Conservation (phyloP, 2,888 invertebrate genomes). For the Tanypteryx hageni region DNA sequence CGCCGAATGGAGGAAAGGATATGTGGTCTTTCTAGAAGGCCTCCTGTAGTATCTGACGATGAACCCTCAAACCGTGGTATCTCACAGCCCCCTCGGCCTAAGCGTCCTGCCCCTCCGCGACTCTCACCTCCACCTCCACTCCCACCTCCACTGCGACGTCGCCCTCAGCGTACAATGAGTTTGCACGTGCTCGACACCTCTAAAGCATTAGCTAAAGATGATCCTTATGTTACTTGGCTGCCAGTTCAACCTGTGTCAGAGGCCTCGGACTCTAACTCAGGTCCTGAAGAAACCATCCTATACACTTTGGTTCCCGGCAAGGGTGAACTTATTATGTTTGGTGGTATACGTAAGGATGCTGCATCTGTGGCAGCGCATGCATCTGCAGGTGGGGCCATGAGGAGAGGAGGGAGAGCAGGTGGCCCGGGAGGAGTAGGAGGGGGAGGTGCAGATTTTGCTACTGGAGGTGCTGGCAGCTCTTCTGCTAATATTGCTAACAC, state of each 20-base stretch:
- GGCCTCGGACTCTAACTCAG: conserved; percentile 76
- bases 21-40: conserved; percentile 72
- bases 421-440: background rate
- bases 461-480: conserved; percentile 65
- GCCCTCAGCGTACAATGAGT: conserved; percentile 81
- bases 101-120: conserved; percentile 77
- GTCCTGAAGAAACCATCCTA: conserved; percentile 93
- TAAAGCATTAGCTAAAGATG: conserved; percentile 80
- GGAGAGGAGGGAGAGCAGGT: conserved; percentile 29
- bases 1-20: conserved; percentile 82
- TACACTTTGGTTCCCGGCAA: conserved; percentile 93
- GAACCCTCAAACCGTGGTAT: conserved; percentile 61
- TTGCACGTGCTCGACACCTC: conserved; percentile 92
- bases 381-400: conserved; percentile 67
- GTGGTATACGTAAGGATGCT: conserved; percentile 92
- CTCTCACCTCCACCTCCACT: conserved; percentile 66
- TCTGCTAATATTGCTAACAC: conserved; percentile 79
- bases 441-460: conserved; percentile 42
- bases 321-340: conserved; percentile 96
- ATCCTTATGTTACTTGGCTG: conserved; percentile 80
- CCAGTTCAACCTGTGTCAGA: conserved; percentile 81
- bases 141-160: conserved; percentile 21
- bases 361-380: conserved; percentile 77
- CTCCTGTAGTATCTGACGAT: background rate
- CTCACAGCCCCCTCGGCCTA: conserved; percentile 75